Base-by-base conservation (phyloP, 2,113 vertebrate genomes). In the Salvator merianae region DNA sequence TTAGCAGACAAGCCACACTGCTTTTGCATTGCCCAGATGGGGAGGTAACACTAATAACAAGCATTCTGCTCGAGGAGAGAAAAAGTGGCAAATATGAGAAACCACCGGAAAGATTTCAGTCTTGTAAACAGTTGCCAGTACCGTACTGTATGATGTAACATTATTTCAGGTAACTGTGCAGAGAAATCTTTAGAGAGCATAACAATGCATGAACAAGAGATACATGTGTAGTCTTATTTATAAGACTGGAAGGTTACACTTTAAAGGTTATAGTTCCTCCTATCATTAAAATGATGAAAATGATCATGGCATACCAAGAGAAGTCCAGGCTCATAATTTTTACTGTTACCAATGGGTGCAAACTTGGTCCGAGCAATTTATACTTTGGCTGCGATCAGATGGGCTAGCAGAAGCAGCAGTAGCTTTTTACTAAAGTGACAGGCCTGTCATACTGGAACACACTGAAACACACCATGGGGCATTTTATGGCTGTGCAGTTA, bases 11-110 rank as follows among this genome's bases (percentile, higher is more conserved):
- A 32, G 79, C 10, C 24, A 38, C 14, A 28, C 5, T 24, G 38
- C 40, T 36, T 10, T 53, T 22, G 71, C 53, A 59, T 76, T 47
- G 86, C 4, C 62, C 74, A 86, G 80, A 84, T 65, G 81, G 18
- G 65, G 63, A 89, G 89, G 6, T 77, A 50, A 77, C 7, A 72
- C 75, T 76, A 88, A 84, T 38, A 30, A 55, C 8, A 5, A n/a
- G 5, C 7, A 86, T 63, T 36, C 40, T 78, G 73, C 32, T 26
- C 0, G 0, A 28, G 43, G 59, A 75, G 77, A 55, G n/a, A 68
- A 76, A 77, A 66, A 65, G 12, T 24, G 50, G 40, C 32, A 69
- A 69, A 66, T n/a, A 83, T 26, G 3, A 36, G 22, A 10, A 74
- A 32, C 7, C 8, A 8, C 4, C 3, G 2, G 8, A 43, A 68